Evolutionary conservation across 1,140 invertebrate genomes (phyloP), one percentile per base, ranked within the genome.

Genomic region (Thaumatotibia leucotreta): DNA sequence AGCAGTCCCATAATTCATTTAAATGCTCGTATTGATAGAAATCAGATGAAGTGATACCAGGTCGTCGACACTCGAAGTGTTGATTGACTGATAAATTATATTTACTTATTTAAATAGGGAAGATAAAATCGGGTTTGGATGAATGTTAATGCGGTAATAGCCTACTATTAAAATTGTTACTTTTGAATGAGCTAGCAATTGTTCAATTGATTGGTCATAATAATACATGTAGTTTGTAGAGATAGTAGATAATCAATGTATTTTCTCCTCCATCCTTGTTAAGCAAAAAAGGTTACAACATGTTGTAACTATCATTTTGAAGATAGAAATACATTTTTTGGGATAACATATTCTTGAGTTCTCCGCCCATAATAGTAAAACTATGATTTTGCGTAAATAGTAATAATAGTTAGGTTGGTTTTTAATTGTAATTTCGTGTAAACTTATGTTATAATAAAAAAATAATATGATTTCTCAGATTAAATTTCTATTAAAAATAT

Each of bases 31-130:
- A 17, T 58, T 58, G 52, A 58, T 58, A 58, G 4, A 58, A 27
- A n/a, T 31, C 23, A 58, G 52, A 58, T 58, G 52, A 24, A 58
- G 23, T 27, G 52, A 58, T 58, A 58, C 24, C 23, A 29, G 52
- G 52, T 27, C 52, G 52, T 58, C 24, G 52, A 27, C 52, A 58
- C 24, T n/a, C 23, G 3, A 29, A 14, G 52, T 58, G 52, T 58
- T 58, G 52, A 58, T 31, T 14, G 52, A 27, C 23, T 27, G 52
- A 58, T 45, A 45, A 45, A 20, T 58, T 58, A 27, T 58, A 58
- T 24, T 24, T 58, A 14, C n/a, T 27, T 58, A 58, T 58, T 58
- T 58, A 58, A 58, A 58, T 58, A 58, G 32, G 29, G 61, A 35
- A 22, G 32, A 62, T 62, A 62, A 62, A 35, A 35, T 62, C 31